Base-by-base conservation (phyloP, 2,888 invertebrate species). In the Eilema depressum region DNA sequence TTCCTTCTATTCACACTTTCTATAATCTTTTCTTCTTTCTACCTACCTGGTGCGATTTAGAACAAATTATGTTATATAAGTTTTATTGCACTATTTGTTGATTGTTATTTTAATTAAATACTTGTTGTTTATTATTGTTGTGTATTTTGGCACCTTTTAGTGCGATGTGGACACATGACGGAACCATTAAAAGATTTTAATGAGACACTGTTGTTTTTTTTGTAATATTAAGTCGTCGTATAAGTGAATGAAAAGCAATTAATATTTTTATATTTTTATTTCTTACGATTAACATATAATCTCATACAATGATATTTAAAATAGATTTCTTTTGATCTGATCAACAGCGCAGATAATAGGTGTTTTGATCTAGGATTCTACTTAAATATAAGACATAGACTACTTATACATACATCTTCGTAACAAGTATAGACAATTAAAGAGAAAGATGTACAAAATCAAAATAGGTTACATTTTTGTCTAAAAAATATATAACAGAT, bases 281-380 rank as follows among this genome's bases (percentile, higher is more conserved):
- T 89, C 83, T 90, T 93, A 95, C 93, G 92, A 82, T 89, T 92
- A 94, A 94, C 93, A 93, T 93, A 90, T 91, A 93, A 85, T 91
- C 88, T 92, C 90, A 84, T 94, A 94, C 93, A 94, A 86, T 93
- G 91, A 93, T 95, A 95, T 94, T 95, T 93, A 95, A 95, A 95
- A 95, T 95, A 95, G 92, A 94, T 91, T 92, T 92, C 89, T 91
- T 92, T 91, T 85, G 87, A 90, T 89, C 87, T 88, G 74, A 84
- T 89, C 84, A 94, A 93, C 92, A 94, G 91, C 88, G 86, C 85
- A 88, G 89, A 87, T 82, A 88, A 87, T 85, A 84, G 76, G 77
- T 82, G 82, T 82, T 82, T 84, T 81, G 80, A 81, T 79, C 79
- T 77, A 79, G 76, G 83, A 79, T 71, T 81, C 79, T 86, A 78